Base-by-base conservation (phyloP, 2,888 invertebrate genomes). In the Macaria liturata region DNA sequence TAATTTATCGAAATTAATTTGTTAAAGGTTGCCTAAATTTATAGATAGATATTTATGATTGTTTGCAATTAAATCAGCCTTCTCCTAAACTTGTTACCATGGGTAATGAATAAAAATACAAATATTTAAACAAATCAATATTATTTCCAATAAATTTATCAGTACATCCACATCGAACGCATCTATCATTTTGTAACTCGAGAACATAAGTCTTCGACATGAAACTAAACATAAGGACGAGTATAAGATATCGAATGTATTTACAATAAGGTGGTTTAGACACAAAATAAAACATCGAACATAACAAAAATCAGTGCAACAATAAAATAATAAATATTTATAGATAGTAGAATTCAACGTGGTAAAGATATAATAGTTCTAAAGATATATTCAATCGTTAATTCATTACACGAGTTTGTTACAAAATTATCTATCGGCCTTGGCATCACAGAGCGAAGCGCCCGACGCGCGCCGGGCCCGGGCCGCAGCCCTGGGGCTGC, bases 131-230 rank as follows among this genome's bases (percentile, higher is more conserved):
- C 91, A 91, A 90, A 89, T 91, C 91, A 89, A 91, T 91, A 91
- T 91, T 91, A 91, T 91, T 91, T 90, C 84, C 88, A 89, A 88
- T 91, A 88, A 89, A 88, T 78, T 85, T 90, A 88, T 91, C 90
- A 87, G 88, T 89, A 89, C 91, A 90, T 89, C 89, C 90, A 89
- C 88, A 84, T 84, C 81, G 88, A 91, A 90, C 87, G 89, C 78
- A 78, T 80, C 2, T 20, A 81, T 83, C 82, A 82, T 83, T 85
- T 74, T 42, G 20, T 42, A 42, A 84, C 82, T 82, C 80, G 85
- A 86, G 86, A 86, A 90, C 89, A 85, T 85, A 87, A 84, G 80
- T 85, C 87, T 83, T 84, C 85, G 84, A 87, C 83, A 59, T 59
- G 73, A 86, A 88, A 86, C 81, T 86, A 90, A 89, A 87, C 70